Conservation (phyloP, 2,888 invertebrate species). For the Loripinus fragilis region DNA sequence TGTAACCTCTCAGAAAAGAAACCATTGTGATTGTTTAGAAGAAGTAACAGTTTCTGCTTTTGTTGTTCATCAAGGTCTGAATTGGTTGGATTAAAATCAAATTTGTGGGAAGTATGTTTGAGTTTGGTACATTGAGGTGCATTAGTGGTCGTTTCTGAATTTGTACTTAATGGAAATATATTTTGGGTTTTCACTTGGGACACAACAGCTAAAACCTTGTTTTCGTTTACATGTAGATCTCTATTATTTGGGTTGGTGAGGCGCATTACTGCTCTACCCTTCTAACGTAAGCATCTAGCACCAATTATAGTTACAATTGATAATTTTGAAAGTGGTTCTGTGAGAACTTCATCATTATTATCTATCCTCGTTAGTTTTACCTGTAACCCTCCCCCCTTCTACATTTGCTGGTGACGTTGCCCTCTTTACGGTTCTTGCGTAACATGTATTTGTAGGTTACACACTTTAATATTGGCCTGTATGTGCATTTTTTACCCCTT, state of each 20-base stretch:
- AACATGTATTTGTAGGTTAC: conserved; percentile 12
- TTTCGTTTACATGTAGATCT: conserved; percentile 28
- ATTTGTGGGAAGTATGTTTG: not conserved
- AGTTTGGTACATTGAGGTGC: not conserved
- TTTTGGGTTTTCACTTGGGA: not conserved
- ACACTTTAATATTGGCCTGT: conserved; percentile 16
- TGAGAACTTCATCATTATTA: conserved; percentile 16
- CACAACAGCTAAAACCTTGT: conserved; percentile 34
- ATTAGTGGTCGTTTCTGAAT: not conserved
- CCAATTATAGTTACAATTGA: conserved; percentile 23
- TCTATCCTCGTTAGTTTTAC: conserved; percentile 24
- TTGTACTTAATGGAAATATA: not conserved
- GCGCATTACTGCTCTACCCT: conserved; percentile 29
- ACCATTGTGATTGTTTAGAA: conserved; percentile 35
- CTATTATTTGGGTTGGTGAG: conserved; percentile 31
- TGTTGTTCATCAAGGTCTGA: conserved; percentile 31
- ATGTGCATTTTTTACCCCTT: conserved; percentile 5
- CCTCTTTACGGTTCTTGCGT: conserved; percentile 27
- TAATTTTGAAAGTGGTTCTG: conserved; percentile 32
- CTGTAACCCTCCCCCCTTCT: conserved; percentile 8
- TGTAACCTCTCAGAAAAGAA: no score
- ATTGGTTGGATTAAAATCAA: conserved; percentile 5
- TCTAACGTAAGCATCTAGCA: conserved; percentile 42
- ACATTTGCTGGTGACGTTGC: not conserved
- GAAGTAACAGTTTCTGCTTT: conserved; percentile 19